Evolutionary conservation across 2,888 invertebrate species (phyloP).

Genomic region (Rosalia funebris): DNA sequence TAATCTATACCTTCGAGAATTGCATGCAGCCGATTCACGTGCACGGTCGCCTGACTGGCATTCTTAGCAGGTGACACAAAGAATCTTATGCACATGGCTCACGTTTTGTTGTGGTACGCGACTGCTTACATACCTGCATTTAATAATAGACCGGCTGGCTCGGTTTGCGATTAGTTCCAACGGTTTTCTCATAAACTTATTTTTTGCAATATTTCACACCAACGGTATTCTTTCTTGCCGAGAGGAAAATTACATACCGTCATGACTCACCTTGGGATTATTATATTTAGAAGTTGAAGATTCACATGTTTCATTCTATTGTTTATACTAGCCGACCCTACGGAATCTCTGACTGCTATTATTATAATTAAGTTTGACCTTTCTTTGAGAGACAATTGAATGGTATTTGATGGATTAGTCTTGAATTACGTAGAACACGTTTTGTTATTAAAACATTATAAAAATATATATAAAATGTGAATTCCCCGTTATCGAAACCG

Average conservation of each 20-base stretch:
- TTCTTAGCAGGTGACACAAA: conserved; percentile 51
- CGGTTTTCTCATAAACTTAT: conserved; percentile 21
- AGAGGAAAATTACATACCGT: conserved; percentile 1
- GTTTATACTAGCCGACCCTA: too few relatives aligned
- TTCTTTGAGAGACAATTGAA: too few relatives aligned
- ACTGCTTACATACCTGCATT: conserved; percentile 29
- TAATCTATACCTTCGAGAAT: conserved; percentile 17
- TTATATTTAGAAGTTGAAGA: background rate
- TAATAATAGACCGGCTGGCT: conserved; percentile 20
- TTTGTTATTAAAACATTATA: too few relatives aligned
- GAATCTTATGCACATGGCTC: conserved; percentile 43
- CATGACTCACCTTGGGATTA: conserved; percentile 1
- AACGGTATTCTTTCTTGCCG: conserved; percentile 13
- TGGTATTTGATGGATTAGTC: too few relatives aligned
- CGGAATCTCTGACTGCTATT: too few relatives aligned
- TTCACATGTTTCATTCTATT: too few relatives aligned
- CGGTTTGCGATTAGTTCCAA: conserved; percentile 21
- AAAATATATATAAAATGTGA: too few relatives aligned
- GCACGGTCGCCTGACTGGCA: conserved; percentile 51
- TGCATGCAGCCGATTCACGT: conserved; percentile 44
- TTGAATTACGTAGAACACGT: too few relatives aligned
- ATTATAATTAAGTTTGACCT: too few relatives aligned
- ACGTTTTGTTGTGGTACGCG: conserved; percentile 44
- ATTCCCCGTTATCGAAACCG: too few relatives aligned
- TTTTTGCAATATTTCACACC: conserved; percentile 15